A percentile compares a stretch with the other conserved stretches of the same genome.
These are phyloP conservation scores for Drymodes brunneopygia DNA, from an alignment of 2,113 vertebrate species.

Conservation along the genomic window DNA sequence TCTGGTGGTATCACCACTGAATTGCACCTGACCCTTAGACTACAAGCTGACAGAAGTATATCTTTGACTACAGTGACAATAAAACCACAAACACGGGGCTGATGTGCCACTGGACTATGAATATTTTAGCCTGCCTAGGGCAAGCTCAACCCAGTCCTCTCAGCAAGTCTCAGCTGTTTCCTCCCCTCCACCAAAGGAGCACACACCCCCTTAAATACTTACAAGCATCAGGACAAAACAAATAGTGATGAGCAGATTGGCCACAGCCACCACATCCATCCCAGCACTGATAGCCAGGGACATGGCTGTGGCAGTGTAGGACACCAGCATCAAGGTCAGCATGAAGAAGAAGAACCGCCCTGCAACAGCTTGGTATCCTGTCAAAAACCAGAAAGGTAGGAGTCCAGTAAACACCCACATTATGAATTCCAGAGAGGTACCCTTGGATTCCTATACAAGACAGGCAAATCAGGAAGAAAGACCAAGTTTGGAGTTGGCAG, in stretches of 20 bases:
- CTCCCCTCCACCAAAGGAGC: background rate
- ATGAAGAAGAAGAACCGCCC: slow-evolving; percentile 60
- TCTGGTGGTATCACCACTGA: background rate
- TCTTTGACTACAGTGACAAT: background rate
- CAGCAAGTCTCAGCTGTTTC: background rate
- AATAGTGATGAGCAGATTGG: slow-evolving; percentile 62
- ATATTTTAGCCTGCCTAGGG: background rate
- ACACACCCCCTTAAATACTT: background rate
- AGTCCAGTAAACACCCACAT: background rate
- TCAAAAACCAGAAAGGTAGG: background rate
- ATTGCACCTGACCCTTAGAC: background rate
- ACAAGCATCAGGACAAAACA: slow-evolving; percentile 71
- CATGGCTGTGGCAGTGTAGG: slow-evolving; percentile 64
- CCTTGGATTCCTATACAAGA: background rate
- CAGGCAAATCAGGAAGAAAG: background rate
- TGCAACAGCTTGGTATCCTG: slow-evolving; percentile 53
- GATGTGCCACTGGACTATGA: background rate
- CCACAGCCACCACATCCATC: slow-evolving; percentile 63
- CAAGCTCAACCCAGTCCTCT: background rate
- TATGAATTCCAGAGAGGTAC: background rate
- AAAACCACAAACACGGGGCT: background rate
- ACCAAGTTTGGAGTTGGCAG: background rate
- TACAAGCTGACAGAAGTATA: background rate
- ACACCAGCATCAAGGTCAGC: slow-evolving; percentile 49
- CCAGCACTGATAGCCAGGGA: slow-evolving; percentile 66